Percentiles rank a stretch among this genome's conserved stretches.
These are phyloP conservation scores for Prorops nasuta DNA, from an alignment of 1,140 invertebrate genomes.

Conservation along the genomic window DNA sequence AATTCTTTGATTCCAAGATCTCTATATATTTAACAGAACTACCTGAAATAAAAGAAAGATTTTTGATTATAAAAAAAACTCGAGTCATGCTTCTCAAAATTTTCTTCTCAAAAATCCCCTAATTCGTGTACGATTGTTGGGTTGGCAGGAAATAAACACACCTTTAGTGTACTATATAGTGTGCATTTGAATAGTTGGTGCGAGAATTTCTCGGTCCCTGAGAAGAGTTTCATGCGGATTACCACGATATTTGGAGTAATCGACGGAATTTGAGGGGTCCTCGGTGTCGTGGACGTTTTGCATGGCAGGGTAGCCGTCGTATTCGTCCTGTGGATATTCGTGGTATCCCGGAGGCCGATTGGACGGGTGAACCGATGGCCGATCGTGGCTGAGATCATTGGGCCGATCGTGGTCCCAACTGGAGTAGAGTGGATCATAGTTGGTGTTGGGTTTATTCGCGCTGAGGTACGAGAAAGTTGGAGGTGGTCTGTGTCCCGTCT, in stretches of 20 bases:
- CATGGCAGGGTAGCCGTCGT: conserved; percentile 14
- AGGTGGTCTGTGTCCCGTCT: conserved; percentile 27
- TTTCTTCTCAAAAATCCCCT: too few relatives aligned
- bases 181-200: too few relatives aligned
- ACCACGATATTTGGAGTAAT: conserved; percentile 50
- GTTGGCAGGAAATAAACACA: too few relatives aligned
- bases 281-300: conserved; percentile 14
- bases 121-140: too few relatives aligned
- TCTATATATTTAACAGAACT: too few relatives aligned
- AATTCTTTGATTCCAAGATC: too few relatives aligned
- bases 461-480: conserved; percentile 44
- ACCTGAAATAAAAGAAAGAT: too few relatives aligned
- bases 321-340: conserved; percentile 35
- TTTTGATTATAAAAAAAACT: too few relatives aligned
- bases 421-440: conserved; percentile 32
- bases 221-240: too few relatives aligned
- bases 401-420: conserved; percentile 33
- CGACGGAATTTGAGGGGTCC: conserved; percentile 34
- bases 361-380: conserved; percentile 35
- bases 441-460: conserved; percentile 57
- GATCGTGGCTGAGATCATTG: conserved; percentile 25
- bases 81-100: too few relatives aligned
- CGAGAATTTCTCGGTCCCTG: too few relatives aligned
- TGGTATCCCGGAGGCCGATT: conserved; percentile 20
- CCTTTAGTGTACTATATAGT: too few relatives aligned